Evolutionary conservation across 2,888 invertebrate species (phyloP).

Genomic region (Eurytoma californica): DNA sequence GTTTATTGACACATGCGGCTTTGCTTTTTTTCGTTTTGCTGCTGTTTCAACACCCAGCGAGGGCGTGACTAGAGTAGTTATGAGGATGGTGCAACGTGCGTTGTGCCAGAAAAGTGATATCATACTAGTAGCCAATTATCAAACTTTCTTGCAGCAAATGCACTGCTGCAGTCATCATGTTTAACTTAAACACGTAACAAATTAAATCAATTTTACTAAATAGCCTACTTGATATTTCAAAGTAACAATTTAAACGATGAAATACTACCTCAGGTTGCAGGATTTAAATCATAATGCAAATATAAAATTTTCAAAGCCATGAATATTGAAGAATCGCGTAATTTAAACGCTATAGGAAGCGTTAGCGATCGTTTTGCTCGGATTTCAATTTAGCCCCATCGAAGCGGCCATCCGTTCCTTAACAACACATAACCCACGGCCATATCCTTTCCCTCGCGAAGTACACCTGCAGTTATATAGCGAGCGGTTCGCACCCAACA

Average conservation of each 20-base stretch:
- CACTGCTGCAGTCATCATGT: neutral
- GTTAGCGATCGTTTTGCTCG: too few species aligned
- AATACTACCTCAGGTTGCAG: too few species aligned
- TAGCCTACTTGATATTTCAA: too few species aligned
- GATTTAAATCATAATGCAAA: too few species aligned
- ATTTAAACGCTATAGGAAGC: too few species aligned
- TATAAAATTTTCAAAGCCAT: too few species aligned
- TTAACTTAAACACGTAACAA: too few species aligned
- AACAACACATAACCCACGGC: conserved; percentile 1
- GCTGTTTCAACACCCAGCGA: conserved; percentile 39
- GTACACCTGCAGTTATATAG: conserved; percentile 7
- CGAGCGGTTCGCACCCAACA: conserved; percentile 42
- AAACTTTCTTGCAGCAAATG: conserved; percentile 9
- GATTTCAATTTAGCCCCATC: conserved; percentile 3
- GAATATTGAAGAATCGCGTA: too few species aligned
- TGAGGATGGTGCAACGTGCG: conserved; percentile 45
- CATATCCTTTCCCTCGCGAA: conserved; percentile 4
- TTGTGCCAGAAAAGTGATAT: conserved; percentile 26
- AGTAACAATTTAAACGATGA: too few species aligned
- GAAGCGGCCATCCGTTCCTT: conserved; percentile 2
- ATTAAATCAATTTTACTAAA: too few species aligned
- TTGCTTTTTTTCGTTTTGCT: too few species aligned
- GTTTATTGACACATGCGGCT: conserved; percentile 46
- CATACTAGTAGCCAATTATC: conserved; percentile 30
- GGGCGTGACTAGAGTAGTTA: conserved; percentile 52